Base-by-base conservation (phyloP, 1,140 invertebrate species). In the Zaprionus lachaisei region DNA sequence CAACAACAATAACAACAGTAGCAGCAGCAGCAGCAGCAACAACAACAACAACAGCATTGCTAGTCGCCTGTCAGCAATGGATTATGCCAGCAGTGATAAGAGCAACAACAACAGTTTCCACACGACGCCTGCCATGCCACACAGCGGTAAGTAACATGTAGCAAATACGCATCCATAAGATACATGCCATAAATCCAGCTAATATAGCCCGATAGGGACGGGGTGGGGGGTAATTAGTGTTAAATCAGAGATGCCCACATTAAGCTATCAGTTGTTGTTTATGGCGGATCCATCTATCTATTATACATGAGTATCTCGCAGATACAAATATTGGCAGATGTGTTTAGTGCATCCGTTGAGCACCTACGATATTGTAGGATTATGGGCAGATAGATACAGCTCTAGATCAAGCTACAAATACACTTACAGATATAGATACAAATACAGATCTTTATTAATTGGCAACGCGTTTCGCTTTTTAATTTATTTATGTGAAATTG, bases 401-500 rank as follows among this genome's bases (percentile, higher is more conserved):
- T 20, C 73, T 57, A 47, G 70, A 47, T 20, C 56, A 56, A 55
- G 65, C 60, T 20, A 61, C 71, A 15, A 9, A 34, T 55, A 55
- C 49, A 34, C 12, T 22, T 54, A 67, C 63, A 63, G 69, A 38
- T 38, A 20, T 60, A 49, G 38, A 65, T 54, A 67, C 63, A 63
- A 64, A 38, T 38, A 20, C 66, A 49, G 38, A 65, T 80, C 66
- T 79, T 70, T 81, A 79, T 79, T 81, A 78, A 79, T 81, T 71
- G 79, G 64, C 62, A 47, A 47, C 41, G 41, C 41, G 41, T 47
- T 47, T 67, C 61, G 63, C 67, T 56, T 77, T 79, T 85, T 90
- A 90, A 90, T 90, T 90, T 91, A 90, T 90, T 90, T 90, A 90
- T 90, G 85, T 90, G 85, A 76, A 76, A 63, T 74, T 76, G 73